A percentile compares a stretch with the other conserved stretches of the same genome.
Conservation (phyloP, 2,888 invertebrate species). For the Macropis europaea region DNA sequence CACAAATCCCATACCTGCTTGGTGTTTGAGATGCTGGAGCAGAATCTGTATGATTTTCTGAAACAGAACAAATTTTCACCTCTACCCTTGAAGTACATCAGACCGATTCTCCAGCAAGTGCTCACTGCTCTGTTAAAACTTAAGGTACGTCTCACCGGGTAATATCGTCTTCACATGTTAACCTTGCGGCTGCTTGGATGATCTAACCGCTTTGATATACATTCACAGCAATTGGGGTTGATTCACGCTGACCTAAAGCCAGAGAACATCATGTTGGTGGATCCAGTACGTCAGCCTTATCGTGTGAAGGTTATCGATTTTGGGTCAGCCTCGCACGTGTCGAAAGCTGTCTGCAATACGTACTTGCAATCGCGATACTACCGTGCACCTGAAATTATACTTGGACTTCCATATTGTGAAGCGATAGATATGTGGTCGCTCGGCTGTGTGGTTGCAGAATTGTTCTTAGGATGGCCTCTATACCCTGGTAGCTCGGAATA, state of each 20-base stretch:
- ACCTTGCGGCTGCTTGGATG: too few relatives aligned
- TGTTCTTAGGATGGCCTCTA: constrained; percentile 99
- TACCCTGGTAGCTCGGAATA: constrained; percentile 99
- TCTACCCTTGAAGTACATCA: constrained; percentile 97
- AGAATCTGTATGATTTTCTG: constrained; percentile 99
- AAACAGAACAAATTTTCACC: constrained; percentile 99
- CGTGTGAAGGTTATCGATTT: constrained; percentile 99
- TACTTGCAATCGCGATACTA: constrained; percentile 99
- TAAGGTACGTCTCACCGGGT: constrained; percentile 87
- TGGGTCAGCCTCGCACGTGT: constrained; percentile 99
- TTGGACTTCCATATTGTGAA: constrained; percentile 99
- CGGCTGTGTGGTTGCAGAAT: constrained; percentile 99
- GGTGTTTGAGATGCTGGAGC: constrained; percentile 99
- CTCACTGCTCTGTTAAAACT: constrained; percentile 92
- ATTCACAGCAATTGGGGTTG: constrained; percentile 94
- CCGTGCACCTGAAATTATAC: constrained; percentile 97
- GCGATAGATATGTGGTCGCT: constrained; percentile 99
- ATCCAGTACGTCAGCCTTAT: constrained; percentile 98
- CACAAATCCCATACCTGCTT: constrained; percentile 99
- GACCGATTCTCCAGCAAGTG: constrained; percentile 99
- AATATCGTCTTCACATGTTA: too few relatives aligned
- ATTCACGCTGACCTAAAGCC: constrained; percentile 99
- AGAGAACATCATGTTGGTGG: constrained; percentile 99
- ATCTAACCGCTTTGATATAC: background rate
- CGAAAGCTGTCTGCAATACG: constrained; percentile 99